phyloP scores from a whole-genome alignment of 2,113 vertebrate species.

The Larimichthys polyactis region DNA sequence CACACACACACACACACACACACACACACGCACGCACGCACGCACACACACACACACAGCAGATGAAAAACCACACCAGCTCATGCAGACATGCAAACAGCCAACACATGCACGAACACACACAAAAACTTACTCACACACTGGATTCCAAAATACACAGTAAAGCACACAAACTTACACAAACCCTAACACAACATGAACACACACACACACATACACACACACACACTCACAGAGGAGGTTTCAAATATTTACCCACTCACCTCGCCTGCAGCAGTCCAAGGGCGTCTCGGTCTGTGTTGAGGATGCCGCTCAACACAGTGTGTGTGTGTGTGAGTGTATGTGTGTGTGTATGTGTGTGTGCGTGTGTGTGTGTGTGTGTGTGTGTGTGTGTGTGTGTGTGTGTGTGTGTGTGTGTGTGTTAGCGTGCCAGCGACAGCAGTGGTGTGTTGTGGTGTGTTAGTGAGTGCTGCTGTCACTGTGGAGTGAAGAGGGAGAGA shows the following conservation, averaged over 20 bases:
- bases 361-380: constrained; percentile 56
- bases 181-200: constrained; percentile 27
- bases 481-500: constrained; percentile 76
- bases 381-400: constrained; percentile 31
- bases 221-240: constrained; percentile 54
- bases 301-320: constrained; percentile 71
- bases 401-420: constrained; percentile 67
- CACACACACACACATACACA: constrained; percentile 44
- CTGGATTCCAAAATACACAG: constrained; percentile 20
- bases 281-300: constrained; percentile 72
- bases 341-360: constrained; percentile 48
- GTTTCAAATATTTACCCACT: constrained; percentile 76
- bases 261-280: constrained; percentile 84
- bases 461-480: constrained; percentile 72
- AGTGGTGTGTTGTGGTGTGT: constrained; percentile 70
- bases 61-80: constrained; percentile 40
- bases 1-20: constrained; percentile 38
- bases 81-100: constrained; percentile 44
- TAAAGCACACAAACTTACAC: constrained; percentile 39
- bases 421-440: constrained; percentile 58
- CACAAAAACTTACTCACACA: constrained; percentile 8
- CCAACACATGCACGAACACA: constrained; percentile 18
- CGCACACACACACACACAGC: constrained; percentile 36
- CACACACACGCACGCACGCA: constrained; percentile 24
- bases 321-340: constrained; percentile 50